phyloP scores from a whole-genome alignment of 2,797 vertebrate species.

The Siniperca undulata region DNA sequence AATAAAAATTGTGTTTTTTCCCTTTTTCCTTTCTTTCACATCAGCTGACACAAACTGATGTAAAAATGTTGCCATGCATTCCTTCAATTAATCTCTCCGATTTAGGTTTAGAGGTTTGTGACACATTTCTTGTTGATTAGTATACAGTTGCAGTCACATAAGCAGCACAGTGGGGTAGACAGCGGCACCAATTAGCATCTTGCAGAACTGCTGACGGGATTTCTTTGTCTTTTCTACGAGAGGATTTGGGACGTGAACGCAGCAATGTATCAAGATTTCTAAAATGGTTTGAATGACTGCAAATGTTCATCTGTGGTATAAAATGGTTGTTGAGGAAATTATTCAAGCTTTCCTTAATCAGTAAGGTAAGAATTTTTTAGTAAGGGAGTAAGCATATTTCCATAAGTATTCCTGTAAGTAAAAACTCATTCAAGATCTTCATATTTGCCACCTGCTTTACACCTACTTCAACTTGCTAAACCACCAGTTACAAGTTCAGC shows the following conservation, averaged over 20 bases:
- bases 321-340: neutral
- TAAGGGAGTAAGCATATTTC: neutral
- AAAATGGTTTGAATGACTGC: neutral
- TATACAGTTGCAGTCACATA: slow-evolving; percentile 40
- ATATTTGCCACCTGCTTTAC: neutral
- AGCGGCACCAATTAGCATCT: slow-evolving; percentile 25
- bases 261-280: neutral
- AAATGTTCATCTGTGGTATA: neutral
- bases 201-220: slow-evolving; percentile 14
- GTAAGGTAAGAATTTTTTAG: neutral
- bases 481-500: neutral
- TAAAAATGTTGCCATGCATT: neutral
- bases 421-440: neutral
- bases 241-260: neutral
- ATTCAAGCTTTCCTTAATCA: neutral
- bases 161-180: slow-evolving; percentile 26
- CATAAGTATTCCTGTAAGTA: neutral
- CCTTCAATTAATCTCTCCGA: neutral
- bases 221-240: neutral
- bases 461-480: neutral
- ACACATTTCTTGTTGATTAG: slow-evolving; percentile 28
- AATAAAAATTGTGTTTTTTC: neutral
- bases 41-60: neutral
- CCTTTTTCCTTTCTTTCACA: neutral
- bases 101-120: slow-evolving; percentile 36